These are phyloP conservation scores for Cataglyphis rosenhaueri DNA, from an alignment of 2,888 invertebrate genomes.

Conservation along the genomic window DNA sequence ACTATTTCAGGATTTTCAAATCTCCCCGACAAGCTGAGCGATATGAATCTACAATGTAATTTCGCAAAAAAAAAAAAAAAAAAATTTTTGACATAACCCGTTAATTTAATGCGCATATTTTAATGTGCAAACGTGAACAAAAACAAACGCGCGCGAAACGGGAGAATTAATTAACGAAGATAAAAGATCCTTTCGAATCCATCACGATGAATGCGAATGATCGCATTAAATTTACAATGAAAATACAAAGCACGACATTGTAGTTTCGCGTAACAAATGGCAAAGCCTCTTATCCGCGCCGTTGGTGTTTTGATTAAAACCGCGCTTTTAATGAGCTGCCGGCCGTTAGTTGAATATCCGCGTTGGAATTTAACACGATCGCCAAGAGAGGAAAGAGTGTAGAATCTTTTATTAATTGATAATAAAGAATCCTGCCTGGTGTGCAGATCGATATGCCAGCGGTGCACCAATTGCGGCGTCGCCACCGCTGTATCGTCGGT, in stretches of 20 bases:
- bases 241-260: constrained; percentile 19
- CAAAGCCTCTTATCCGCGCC: constrained; percentile 43
- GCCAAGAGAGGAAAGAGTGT: not conserved
- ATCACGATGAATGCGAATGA: constrained; percentile 16
- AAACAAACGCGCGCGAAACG: not conserved
- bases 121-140: not conserved
- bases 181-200: constrained; percentile 12
- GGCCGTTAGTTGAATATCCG: not conserved
- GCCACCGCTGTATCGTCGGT: constrained; percentile 26
- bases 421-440: constrained; percentile 49
- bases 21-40: not conserved
- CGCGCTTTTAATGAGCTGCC: constrained; percentile 41
- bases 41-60: constrained; percentile 1
- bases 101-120: constrained; percentile 38
- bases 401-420: constrained; percentile 52
- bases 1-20: not conserved
- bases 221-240: constrained; percentile 36
- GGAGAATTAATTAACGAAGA: constrained; percentile 11
- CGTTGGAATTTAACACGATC: constrained; percentile 9
- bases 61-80: not conserved
- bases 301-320: constrained; percentile 45
- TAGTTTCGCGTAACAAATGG: constrained; percentile 44
- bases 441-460: constrained; percentile 52
- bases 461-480: constrained; percentile 8
- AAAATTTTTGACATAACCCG: not conserved